These are phyloP conservation scores for Neopipo cinnamomea DNA, from an alignment of 2,113 vertebrate species.

Conservation along the genomic window DNA sequence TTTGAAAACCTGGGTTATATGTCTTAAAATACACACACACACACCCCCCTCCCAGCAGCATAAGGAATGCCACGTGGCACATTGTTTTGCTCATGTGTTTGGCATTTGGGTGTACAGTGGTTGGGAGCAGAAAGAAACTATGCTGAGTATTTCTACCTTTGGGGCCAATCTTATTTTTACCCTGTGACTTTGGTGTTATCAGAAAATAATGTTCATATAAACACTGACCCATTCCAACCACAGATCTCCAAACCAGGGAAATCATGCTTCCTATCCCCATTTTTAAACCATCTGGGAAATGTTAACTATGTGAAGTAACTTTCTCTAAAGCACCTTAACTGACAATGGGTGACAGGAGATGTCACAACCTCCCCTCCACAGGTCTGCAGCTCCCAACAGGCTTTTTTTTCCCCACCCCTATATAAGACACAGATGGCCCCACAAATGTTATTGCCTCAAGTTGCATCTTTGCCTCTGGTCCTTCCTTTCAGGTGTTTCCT, in stretches of 20 bases:
- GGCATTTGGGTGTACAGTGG: neutral
- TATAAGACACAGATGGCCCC: neutral
- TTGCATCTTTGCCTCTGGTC: neutral
- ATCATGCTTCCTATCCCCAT: neutral
- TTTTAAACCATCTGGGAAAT: neutral
- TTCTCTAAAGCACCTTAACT: neutral
- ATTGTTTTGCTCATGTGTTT: neutral
- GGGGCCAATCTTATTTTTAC: neutral
- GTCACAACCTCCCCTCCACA: neutral
- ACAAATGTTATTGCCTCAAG: neutral
- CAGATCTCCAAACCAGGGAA: neutral
- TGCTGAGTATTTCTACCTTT: neutral
- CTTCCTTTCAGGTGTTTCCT: neutral
- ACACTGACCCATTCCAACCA: accelerated
- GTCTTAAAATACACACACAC: neutral
- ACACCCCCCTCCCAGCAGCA: neutral
- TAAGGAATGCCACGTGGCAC: neutral
- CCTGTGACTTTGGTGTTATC: neutral
- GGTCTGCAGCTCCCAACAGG: neutral
- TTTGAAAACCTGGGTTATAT: neutral
- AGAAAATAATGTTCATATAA: neutral
- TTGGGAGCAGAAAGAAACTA: neutral
- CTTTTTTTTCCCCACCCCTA: accelerated
- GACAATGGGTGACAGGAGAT: neutral
- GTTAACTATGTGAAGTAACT: neutral